A percentile compares a stretch with the other conserved stretches of the same genome.
Conservation (phyloP, 2,888 invertebrate genomes). For the Yponomeuta plumbellus region DNA sequence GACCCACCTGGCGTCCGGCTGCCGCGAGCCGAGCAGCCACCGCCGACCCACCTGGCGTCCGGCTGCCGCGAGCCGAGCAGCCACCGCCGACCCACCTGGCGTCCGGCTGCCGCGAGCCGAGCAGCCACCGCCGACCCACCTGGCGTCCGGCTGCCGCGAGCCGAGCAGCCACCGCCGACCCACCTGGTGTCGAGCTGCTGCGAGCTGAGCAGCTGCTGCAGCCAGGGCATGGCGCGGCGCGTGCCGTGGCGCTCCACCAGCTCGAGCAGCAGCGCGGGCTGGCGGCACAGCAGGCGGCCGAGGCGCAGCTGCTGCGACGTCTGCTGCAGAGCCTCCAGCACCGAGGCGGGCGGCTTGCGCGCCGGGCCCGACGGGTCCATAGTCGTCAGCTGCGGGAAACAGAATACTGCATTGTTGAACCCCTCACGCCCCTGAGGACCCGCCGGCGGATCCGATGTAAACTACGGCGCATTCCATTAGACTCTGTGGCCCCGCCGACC, state of each 20-base stretch:
- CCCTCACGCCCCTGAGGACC: no score
- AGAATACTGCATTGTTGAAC: no score
- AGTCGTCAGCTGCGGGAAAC: conserved; percentile 82
- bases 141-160: conserved; percentile 90
- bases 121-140: conserved; percentile 79
- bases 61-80: conserved; percentile 95
- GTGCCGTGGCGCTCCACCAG: conserved; percentile 94
- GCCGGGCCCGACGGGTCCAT: conserved; percentile 91
- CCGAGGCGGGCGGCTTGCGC: conserved; percentile 85
- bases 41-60: conserved; percentile 90
- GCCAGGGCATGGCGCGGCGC: conserved; percentile 97
- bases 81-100: no score
- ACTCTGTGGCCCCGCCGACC: no score
- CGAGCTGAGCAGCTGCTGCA: conserved; percentile 94
- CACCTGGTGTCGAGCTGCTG: conserved; percentile 88
- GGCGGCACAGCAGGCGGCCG: conserved; percentile 92
- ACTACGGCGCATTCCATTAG: no score
- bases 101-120: conserved; percentile 82
- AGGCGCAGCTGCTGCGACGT: conserved; percentile 87
- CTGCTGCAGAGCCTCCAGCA: conserved; percentile 87
- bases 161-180: conserved; percentile 82
- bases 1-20: no score
- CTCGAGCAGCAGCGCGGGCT: conserved; percentile 94
- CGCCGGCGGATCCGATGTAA: no score
- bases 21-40: no score